Percentiles rank a stretch among this genome's conserved stretches.
Evolutionary conservation across 2,797 vertebrate species (phyloP).

Genomic region (Falco columbarius): DNA sequence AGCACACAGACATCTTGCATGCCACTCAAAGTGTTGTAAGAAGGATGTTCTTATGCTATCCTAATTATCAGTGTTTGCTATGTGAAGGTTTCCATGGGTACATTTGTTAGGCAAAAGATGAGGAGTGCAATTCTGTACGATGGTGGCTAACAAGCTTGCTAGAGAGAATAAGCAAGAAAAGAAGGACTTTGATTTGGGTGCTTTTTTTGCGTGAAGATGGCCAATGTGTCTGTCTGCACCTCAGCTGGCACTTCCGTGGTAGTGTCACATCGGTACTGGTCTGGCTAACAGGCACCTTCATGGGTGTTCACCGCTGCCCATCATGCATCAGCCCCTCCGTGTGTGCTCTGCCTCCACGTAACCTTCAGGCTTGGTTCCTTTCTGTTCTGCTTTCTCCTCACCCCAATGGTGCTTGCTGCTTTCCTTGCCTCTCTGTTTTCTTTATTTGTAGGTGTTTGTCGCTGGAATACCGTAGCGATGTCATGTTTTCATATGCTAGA

Average conservation of each 20-base stretch:
- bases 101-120: background rate
- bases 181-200: background rate
- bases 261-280: background rate
- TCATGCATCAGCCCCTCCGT: background rate
- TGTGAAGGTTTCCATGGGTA: slow-evolving; percentile 20
- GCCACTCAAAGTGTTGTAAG: background rate
- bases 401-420: background rate
- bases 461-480: background rate
- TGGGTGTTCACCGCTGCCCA: background rate
- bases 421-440: background rate
- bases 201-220: background rate
- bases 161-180: background rate
- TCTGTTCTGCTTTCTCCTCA: background rate
- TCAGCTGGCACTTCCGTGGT: background rate
- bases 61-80: background rate
- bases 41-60: background rate
- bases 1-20: background rate
- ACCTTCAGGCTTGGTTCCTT: background rate
- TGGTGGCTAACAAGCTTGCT: background rate
- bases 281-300: background rate
- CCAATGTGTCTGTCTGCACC: background rate
- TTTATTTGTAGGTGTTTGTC: background rate
- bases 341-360: background rate
- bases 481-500: background rate
- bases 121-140: background rate